These are phyloP conservation scores for Sialia sialis DNA, from an alignment of 2,113 vertebrate genomes.

Conservation along the genomic window DNA sequence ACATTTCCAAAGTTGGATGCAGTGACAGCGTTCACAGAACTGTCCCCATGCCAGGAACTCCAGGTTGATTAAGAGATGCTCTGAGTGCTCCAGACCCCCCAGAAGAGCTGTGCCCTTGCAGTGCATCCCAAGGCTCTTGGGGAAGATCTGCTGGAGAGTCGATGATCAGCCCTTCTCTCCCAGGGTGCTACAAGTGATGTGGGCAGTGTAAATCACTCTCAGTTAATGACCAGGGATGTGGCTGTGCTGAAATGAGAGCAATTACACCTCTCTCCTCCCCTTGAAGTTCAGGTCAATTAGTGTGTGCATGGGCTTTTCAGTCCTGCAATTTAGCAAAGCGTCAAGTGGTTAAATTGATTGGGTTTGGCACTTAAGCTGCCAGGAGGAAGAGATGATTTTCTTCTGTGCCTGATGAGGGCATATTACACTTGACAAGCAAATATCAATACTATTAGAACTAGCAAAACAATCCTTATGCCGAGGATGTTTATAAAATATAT, in stretches of 20 bases:
- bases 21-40: neutral
- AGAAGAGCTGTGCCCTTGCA: neutral
- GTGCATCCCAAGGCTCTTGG: neutral
- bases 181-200: neutral
- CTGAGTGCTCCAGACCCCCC: neutral
- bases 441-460: neutral
- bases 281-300: neutral
- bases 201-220: neutral
- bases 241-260: neutral
- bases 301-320: neutral
- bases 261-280: neutral
- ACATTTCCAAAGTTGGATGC: neutral
- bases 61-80: neutral
- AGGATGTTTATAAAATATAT: neutral
- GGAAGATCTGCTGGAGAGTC: neutral
- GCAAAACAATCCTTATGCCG: neutral
- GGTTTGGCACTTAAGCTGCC: neutral
- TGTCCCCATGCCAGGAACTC: neutral
- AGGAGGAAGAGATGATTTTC: constrained; percentile 12
- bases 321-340: neutral
- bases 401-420: neutral
- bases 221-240: neutral
- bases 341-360: neutral
- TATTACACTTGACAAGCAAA: constrained; percentile 12
- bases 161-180: neutral